These are phyloP conservation scores for Paramisgurnus dabryanus DNA, from an alignment of 2,113 vertebrate species.

Conservation along the genomic window DNA sequence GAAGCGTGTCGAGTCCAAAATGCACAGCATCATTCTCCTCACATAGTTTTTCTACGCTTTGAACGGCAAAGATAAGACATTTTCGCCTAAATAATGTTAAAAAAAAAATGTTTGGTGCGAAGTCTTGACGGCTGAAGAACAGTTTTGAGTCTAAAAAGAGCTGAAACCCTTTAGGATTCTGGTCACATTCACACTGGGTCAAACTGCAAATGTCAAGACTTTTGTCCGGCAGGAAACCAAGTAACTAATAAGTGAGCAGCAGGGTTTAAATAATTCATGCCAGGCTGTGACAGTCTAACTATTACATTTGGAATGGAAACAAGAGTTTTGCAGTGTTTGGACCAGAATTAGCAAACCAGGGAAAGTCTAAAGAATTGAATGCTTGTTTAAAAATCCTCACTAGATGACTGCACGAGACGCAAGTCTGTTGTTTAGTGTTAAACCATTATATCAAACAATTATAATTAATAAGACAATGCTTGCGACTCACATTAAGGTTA, in stretches of 20 bases:
- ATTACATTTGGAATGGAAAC: not conserved
- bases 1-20: conserved; percentile 23
- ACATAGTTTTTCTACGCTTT: conserved; percentile 1
- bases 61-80: conserved; percentile 19
- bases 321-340: too few species aligned
- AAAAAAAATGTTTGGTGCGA: not conserved
- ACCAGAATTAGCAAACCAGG: too few species aligned
- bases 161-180: conserved; percentile 23
- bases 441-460: not conserved
- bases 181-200: conserved; percentile 30
- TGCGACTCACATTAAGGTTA: not conserved
- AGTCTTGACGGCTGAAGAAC: conserved; percentile 10
- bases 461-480: not conserved
- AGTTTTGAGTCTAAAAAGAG: not conserved
- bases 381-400: not conserved
- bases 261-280: conserved; percentile 35
- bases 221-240: conserved; percentile 33
- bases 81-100: not conserved
- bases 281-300: not conserved
- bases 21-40: conserved; percentile 23
- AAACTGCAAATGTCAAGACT: conserved; percentile 39
- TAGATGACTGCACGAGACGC: not conserved
- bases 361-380: not conserved
- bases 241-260: conserved; percentile 17
- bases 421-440: not conserved